Conservation (phyloP, 1,140 invertebrate species). For the Eubasilissa regina region DNA sequence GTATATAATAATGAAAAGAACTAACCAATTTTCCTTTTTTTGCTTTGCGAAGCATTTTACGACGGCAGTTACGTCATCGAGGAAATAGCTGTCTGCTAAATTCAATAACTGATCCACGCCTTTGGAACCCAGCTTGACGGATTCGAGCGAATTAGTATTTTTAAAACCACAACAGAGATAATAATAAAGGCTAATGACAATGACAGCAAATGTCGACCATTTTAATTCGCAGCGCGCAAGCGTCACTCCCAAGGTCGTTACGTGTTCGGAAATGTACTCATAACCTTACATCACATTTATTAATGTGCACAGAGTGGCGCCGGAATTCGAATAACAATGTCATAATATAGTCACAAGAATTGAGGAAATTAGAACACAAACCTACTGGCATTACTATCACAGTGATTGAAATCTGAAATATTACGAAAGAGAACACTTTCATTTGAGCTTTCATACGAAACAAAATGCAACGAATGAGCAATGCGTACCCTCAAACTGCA, state of each 20-base stretch:
- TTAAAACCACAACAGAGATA: background rate
- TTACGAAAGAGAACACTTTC: too few species aligned
- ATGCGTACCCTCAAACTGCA: too few species aligned
- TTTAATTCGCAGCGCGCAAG: conserved; percentile 34
- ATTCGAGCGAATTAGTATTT: conserved; percentile 14
- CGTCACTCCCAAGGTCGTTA: conserved; percentile 43
- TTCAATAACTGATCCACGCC: conserved; percentile 68
- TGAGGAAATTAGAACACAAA: too few species aligned
- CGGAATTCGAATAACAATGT: background rate
- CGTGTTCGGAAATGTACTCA: conserved; percentile 37
- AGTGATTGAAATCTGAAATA: too few species aligned
- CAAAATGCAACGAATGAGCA: too few species aligned
- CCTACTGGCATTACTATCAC: too few species aligned
- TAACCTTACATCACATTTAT: background rate
- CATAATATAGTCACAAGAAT: too few species aligned
- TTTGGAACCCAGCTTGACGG: conserved; percentile 71
- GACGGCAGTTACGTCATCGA: conserved; percentile 71
- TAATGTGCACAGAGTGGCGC: background rate
- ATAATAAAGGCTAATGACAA: conserved; percentile 31
- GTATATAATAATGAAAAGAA: conserved; percentile 15
- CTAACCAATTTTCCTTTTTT: conserved; percentile 71
- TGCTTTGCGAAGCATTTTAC: conserved; percentile 69
- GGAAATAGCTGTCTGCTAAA: conserved; percentile 68
- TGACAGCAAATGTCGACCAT: conserved; percentile 41
- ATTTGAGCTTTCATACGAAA: too few species aligned